Evolutionary conservation across 2,888 invertebrate genomes (phyloP).

Genomic region (Erebia palarica): DNA sequence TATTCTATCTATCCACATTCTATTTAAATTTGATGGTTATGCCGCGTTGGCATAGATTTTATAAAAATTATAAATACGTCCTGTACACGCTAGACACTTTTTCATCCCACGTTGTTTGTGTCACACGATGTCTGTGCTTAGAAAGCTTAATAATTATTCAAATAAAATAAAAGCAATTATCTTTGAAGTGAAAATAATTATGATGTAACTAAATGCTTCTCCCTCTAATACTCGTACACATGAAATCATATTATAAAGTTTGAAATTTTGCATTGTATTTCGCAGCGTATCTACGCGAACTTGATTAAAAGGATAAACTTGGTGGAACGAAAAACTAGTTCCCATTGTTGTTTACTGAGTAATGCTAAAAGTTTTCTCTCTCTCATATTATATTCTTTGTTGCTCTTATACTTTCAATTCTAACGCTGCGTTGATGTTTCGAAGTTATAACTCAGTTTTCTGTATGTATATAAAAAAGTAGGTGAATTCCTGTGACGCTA

Average conservation of each 20-base stretch:
- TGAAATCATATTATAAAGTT: slow-evolving; percentile 27
- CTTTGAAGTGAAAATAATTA: not conserved
- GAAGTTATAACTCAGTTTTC: slow-evolving; percentile 21
- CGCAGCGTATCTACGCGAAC: slow-evolving; percentile 21
- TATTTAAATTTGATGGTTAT: too few species aligned
- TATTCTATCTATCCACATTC: too few species aligned
- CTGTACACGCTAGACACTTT: too few species aligned
- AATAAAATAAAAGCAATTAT: not conserved
- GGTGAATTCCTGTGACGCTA: not conserved
- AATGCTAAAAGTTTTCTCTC: slow-evolving; percentile 26
- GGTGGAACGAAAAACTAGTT: slow-evolving; percentile 30
- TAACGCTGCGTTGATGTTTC: slow-evolving; percentile 15
- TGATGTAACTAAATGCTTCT: not conserved
- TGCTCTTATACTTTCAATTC: slow-evolving; percentile 27
- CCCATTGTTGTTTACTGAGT: slow-evolving; percentile 30
- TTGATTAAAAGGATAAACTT: slow-evolving; percentile 35
- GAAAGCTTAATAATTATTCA: too few species aligned
- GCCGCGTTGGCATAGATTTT: too few species aligned
- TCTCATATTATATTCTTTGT: slow-evolving; percentile 31
- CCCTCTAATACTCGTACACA: not conserved
- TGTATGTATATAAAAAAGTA: slow-evolving; percentile 2
- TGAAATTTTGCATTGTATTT: slow-evolving; percentile 25
- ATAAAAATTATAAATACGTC: too few species aligned
- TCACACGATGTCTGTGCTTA: too few species aligned
- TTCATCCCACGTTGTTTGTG: too few species aligned